Conservation (phyloP, 1,140 invertebrate species). For the Bombus superbus region DNA sequence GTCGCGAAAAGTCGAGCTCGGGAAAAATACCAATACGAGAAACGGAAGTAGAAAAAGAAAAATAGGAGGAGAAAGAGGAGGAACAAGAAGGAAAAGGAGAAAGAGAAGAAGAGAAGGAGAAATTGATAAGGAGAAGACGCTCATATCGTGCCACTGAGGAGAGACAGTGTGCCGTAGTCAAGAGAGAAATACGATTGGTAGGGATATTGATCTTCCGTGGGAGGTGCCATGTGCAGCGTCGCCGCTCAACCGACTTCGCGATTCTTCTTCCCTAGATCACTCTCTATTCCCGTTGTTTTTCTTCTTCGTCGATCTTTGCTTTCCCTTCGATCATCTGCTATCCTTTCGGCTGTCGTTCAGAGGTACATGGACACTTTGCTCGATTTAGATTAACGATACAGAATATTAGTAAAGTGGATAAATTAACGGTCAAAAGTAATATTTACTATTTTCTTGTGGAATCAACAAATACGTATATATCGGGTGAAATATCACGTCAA, state of each 20-base stretch:
- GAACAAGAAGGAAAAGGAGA: neutral
- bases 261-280: slow-evolving; percentile 60
- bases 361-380: too few relatives aligned
- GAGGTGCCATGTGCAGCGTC: slow-evolving; percentile 68
- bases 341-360: too few relatives aligned
- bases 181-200: slow-evolving; percentile 72
- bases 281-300: slow-evolving; percentile 36
- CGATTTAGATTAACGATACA: too few relatives aligned
- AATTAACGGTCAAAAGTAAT: too few relatives aligned
- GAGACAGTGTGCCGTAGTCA: slow-evolving; percentile 57
- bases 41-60: neutral
- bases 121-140: slow-evolving; percentile 12
- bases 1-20: neutral
- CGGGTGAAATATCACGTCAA: too few relatives aligned
- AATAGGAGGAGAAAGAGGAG: neutral
- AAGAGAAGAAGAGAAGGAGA: neutral
- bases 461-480: too few relatives aligned
- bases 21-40: neutral
- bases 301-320: neutral
- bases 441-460: too few relatives aligned
- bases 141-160: slow-evolving; percentile 41
- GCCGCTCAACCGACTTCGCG: slow-evolving; percentile 62
- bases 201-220: slow-evolving; percentile 73
- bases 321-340: neutral
- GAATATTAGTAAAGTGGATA: too few relatives aligned